Percentiles rank a stretch among this genome's conserved stretches.
Conservation (phyloP, 2,797 vertebrate species). For the Poecile montanus region DNA sequence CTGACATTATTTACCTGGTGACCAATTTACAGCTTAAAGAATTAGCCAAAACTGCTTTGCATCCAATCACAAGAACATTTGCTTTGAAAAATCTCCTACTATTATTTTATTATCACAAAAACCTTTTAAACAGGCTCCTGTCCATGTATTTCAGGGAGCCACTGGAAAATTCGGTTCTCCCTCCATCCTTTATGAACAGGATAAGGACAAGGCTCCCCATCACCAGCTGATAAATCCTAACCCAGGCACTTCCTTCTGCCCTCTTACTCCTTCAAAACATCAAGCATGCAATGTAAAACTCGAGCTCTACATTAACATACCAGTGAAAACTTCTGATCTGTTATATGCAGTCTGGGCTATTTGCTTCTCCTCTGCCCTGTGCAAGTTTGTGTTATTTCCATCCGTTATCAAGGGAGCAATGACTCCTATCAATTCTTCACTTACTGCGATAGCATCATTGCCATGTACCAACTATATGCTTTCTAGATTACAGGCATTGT, state of each 20-base stretch:
- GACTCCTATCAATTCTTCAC: conserved; percentile 32
- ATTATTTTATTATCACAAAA: not conserved
- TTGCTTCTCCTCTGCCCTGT: not conserved
- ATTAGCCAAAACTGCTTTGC: not conserved
- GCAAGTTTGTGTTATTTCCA: not conserved
- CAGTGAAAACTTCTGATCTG: conserved; percentile 20
- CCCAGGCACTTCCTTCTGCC: conserved; percentile 7
- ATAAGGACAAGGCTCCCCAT: not conserved
- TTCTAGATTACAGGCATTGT: conserved; percentile 61
- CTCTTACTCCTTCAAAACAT: not conserved
- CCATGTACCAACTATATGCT: conserved; percentile 10
- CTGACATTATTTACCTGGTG: not conserved
- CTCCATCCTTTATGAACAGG: not conserved
- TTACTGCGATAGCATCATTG: not conserved
- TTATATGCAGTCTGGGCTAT: not conserved
- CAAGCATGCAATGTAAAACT: not conserved
- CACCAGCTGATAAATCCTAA: not conserved
- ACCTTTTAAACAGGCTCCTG: not conserved
- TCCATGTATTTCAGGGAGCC: not conserved
- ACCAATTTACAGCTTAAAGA: not conserved
- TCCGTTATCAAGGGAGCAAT: conserved; percentile 14
- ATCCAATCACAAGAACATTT: not conserved
- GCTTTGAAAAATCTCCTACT: not conserved
- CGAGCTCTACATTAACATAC: not conserved
- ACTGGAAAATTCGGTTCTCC: not conserved